Conservation (phyloP, 2,888 invertebrate species). For the Thymelicus lineola region DNA sequence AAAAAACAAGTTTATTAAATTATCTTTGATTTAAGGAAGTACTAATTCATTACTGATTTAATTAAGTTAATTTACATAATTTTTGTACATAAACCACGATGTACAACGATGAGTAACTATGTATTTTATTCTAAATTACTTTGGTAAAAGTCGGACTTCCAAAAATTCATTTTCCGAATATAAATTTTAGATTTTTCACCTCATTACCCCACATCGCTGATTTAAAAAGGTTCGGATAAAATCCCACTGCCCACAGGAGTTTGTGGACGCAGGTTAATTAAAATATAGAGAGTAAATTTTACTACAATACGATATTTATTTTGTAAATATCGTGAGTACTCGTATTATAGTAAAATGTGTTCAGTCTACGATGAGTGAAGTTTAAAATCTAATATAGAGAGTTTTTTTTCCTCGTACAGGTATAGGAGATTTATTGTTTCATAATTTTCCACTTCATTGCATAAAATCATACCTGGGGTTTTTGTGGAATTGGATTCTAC, state of each 20-base stretch:
- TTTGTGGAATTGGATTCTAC: too few relatives aligned
- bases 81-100: too few relatives aligned
- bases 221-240: constrained; percentile 62
- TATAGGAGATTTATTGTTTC: constrained; percentile 3
- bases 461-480: not conserved
- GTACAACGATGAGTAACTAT: not conserved
- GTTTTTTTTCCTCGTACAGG: not conserved
- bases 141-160: constrained; percentile 40
- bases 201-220: constrained; percentile 75
- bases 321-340: too few relatives aligned
- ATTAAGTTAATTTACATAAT: too few relatives aligned
- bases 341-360: too few relatives aligned
- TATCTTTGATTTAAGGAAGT: too few relatives aligned
- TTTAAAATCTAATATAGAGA: too few relatives aligned
- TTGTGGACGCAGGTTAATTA: constrained; percentile 31
- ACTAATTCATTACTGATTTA: too few relatives aligned
- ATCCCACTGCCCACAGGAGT: constrained; percentile 43
- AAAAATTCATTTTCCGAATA: constrained; percentile 68
- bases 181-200: constrained; percentile 75
- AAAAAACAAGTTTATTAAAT: too few relatives aligned
- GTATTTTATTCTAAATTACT: constrained; percentile 10
- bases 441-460: not conserved
- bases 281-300: constrained; percentile 24
- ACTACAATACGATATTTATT: too few relatives aligned
- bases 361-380: too few relatives aligned